Evolutionary conservation across 1,140 invertebrate genomes (phyloP).

Genomic region (Ctenoplectra terminalis): DNA sequence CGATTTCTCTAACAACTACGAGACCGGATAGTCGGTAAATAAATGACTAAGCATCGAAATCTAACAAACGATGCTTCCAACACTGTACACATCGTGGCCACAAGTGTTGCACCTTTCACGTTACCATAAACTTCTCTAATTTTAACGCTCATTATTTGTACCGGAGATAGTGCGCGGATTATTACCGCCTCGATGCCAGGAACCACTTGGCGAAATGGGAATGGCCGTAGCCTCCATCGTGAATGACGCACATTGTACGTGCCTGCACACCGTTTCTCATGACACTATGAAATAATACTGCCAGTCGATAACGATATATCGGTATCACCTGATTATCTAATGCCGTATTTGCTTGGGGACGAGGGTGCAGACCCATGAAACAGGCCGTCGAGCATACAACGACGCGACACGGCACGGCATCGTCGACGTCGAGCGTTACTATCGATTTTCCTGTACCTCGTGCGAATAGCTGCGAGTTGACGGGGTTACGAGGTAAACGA

Average conservation of each 20-base stretch:
- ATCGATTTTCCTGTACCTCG: constrained; percentile 46
- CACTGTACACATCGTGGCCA: too few relatives aligned
- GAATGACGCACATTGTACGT: constrained; percentile 16
- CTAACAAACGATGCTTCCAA: too few relatives aligned
- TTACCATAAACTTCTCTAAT: constrained; percentile 39
- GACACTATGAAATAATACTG: constrained; percentile 20
- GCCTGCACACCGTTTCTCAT: constrained; percentile 2
- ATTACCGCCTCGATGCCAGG: constrained; percentile 2
- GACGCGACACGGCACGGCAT: neutral
- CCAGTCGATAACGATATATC: constrained; percentile 27
- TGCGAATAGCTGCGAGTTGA: constrained; percentile 38
- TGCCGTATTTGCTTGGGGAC: constrained; percentile 9
- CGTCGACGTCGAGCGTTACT: neutral
- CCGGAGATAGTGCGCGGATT: constrained; percentile 16
- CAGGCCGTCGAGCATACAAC: neutral
- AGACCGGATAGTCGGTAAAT: too few relatives aligned
- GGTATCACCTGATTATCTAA: constrained; percentile 49
- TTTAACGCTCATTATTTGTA: constrained; percentile 27
- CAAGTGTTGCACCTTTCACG: neutral
- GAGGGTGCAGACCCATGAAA: constrained; percentile 17
- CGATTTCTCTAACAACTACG: too few relatives aligned
- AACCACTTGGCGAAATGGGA: constrained; percentile 37
- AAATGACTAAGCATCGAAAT: too few relatives aligned
- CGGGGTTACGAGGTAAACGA: constrained; percentile 59
- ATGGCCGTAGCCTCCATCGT: neutral